Conservation (phyloP, 35 echinoderm and acorn worm genomes). For the Lytechinus variegatus region DNA sequence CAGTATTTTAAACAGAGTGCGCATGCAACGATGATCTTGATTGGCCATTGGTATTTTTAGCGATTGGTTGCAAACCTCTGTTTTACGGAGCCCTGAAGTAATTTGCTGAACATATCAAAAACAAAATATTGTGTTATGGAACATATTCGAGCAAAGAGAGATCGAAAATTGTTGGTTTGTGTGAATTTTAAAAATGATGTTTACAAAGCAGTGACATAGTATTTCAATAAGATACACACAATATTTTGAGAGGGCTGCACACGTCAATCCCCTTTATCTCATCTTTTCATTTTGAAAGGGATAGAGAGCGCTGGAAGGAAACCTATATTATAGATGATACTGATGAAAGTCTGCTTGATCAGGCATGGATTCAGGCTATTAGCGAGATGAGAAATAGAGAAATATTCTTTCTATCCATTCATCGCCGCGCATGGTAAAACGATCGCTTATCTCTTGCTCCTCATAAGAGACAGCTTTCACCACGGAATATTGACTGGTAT, state of each 20-base stretch:
- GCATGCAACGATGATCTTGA: no score
- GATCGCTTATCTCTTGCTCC: not conserved
- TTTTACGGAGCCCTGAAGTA: not conserved
- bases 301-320: not conserved
- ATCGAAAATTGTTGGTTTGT: not conserved
- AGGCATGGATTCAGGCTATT: slow-evolving; percentile 11
- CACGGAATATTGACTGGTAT: not conserved
- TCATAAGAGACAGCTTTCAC: not conserved
- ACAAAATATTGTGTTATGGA: not conserved
- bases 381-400: not conserved
- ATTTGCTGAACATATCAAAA: not conserved
- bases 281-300: not conserved
- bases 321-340: not conserved
- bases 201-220: not conserved
- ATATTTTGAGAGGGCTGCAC: not conserved
- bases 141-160: not conserved
- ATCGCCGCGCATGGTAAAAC: not conserved
- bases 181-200: not conserved
- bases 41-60: no score
- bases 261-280: not conserved
- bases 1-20: no score
- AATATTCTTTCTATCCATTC: not conserved
- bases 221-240: not conserved
- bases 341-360: not conserved
- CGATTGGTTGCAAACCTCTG: no score